Evolutionary conservation across 2,113 vertebrate genomes (phyloP).

Genomic region (Onychostruthus taczanowskii): DNA sequence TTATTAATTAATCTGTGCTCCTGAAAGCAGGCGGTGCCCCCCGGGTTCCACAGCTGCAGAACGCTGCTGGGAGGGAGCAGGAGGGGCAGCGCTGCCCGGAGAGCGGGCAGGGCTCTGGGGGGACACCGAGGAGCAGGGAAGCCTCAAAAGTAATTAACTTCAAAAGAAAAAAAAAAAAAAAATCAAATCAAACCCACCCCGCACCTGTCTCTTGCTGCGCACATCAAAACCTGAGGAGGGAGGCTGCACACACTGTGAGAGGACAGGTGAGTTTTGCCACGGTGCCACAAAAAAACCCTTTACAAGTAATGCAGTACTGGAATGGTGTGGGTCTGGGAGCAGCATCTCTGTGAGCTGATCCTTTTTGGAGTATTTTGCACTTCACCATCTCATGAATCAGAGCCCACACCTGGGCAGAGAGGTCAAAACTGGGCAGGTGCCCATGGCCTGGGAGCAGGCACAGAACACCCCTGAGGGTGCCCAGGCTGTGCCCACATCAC

Average conservation of each 20-base stretch:
- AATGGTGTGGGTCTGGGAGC: fast-evolving
- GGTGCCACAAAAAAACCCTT: fast-evolving
- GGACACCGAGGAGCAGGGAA: not conserved
- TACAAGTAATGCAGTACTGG: not conserved
- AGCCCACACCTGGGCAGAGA: not conserved
- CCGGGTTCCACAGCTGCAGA: not conserved
- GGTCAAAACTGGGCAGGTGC: fast-evolving
- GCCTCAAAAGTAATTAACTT: not conserved
- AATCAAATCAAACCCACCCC: not conserved
- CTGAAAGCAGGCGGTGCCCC: not conserved
- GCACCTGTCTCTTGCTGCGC: fast-evolving
- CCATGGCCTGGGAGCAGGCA: not conserved
- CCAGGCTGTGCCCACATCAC: fast-evolving
- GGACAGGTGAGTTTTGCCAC: not conserved
- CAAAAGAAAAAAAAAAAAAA: not conserved
- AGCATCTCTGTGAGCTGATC: not conserved
- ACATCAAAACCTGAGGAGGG: fast-evolving
- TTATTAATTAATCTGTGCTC: not conserved
- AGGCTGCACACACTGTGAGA: fast-evolving
- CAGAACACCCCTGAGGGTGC: not conserved
- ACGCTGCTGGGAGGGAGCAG: not conserved
- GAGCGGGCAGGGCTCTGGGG: not conserved
- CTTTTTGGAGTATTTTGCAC: not conserved
- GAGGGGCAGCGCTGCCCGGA: not conserved
- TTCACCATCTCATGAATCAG: not conserved